Conservation (phyloP, 2,888 invertebrate genomes). For the Heliconius ismenius region DNA sequence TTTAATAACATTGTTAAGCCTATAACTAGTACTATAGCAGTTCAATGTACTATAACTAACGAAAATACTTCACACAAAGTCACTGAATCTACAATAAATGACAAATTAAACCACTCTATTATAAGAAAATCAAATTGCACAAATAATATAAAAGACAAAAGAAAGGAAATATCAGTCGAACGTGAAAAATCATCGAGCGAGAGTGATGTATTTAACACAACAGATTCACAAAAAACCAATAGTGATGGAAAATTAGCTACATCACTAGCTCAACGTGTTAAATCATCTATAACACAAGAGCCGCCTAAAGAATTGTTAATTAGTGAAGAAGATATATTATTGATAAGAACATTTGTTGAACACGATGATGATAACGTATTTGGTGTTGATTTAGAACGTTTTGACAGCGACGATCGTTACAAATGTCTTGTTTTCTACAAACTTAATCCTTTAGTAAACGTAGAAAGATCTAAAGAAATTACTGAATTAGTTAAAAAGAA, state of each 20-base stretch:
- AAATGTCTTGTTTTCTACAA: conserved; percentile 53
- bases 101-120: neutral
- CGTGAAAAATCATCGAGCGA: neutral
- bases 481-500: conserved; percentile 32
- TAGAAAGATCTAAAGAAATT: conserved; percentile 50
- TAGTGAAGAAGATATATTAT: conserved; percentile 50
- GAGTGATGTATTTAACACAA: neutral
- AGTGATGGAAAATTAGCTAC: neutral
- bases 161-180: neutral
- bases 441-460: conserved; percentile 60
- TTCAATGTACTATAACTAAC: conserved; percentile 32
- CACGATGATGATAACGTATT: conserved; percentile 43
- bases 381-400: conserved; percentile 50
- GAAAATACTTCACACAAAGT: neutral
- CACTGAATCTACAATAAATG: neutral
- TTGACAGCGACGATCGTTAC: conserved; percentile 54
- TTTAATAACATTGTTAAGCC: conserved; percentile 35
- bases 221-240: neutral
- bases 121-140: neutral
- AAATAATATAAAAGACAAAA: neutral
- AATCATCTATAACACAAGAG: neutral
- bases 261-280: neutral
- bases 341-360: conserved; percentile 51
- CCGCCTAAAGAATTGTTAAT: conserved; percentile 53
- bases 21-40: conserved; percentile 21